Conservation (phyloP, 2,113 vertebrate species). For the Stigmatopora nigra region DNA sequence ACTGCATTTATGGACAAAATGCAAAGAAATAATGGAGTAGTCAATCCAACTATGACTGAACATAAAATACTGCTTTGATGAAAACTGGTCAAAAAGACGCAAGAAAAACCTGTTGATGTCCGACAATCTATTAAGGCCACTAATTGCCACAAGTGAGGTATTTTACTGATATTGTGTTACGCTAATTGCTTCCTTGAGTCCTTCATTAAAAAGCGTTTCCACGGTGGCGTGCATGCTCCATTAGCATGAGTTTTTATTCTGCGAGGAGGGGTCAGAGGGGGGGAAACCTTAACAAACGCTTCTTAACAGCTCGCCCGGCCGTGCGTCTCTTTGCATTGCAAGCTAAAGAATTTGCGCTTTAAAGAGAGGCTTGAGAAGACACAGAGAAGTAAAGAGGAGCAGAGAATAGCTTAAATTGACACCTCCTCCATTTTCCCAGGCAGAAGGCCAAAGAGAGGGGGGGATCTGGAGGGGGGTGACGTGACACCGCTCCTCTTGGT, state of each 20-base stretch:
- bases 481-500: slow-evolving; percentile 75
- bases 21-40: no score
- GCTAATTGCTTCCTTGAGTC: slow-evolving; percentile 63
- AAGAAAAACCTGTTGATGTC: neutral
- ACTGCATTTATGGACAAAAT: no score
- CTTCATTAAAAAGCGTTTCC: slow-evolving; percentile 59
- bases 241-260: slow-evolving; percentile 61
- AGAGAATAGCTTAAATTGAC: slow-evolving; percentile 76
- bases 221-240: slow-evolving; percentile 54
- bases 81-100: neutral
- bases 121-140: slow-evolving; percentile 37
- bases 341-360: slow-evolving; percentile 70
- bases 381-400: slow-evolving; percentile 46
- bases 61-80: neutral
- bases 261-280: neutral
- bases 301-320: slow-evolving; percentile 44
- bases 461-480: slow-evolving; percentile 70
- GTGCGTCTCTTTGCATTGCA: slow-evolving; percentile 60
- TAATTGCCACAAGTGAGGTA: slow-evolving; percentile 39
- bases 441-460: slow-evolving; percentile 50
- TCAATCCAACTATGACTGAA: neutral
- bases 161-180: slow-evolving; percentile 53
- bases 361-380: slow-evolving; percentile 54
- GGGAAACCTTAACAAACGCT: slow-evolving; percentile 52
- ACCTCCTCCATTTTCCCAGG: slow-evolving; percentile 85